Base-by-base conservation (phyloP, 2,797 vertebrate species). In the Intellagama lesueurii region DNA sequence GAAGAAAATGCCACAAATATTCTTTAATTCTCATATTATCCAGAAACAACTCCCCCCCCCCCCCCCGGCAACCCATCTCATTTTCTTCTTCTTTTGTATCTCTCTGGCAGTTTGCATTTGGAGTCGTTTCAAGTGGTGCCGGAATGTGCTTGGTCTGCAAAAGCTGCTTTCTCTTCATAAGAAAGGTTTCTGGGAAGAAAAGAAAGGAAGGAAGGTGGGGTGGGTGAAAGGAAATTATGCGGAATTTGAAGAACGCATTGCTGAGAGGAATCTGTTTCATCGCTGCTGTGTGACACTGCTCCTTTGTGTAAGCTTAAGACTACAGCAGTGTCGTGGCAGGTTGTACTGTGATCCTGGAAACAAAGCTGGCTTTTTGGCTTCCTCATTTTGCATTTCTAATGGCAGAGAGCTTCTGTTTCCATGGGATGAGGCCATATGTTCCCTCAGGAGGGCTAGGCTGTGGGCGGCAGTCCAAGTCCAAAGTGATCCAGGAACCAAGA, bases 1-100 rank as follows among this genome's bases (percentile, higher is more conserved):
- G 56, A 82, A 86, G 26, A 49, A 40, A 78, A 19, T 7, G 68
- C 81, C 73, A 66, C 28, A 66, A 89, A 77, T 90, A 17, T 44
- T 2, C 80, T 95, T 94, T 94, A 95, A 93, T 94, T 93, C 81
- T 88, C 88, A 17, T 26, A 11, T 92, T 92, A 94, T 90, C 26
- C 83, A 94, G 87, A 88, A 14, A 92, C 40, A 40, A 40, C 40
- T 92, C 90, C 35, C 7, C 69, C 26, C 93, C 90, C 35, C 7
- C 69, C 26, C 5, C 7, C 9, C 9, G 81, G 94, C 92, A 92
- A 77, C 24, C 49, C 81, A 85, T 2, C 76, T 72, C 79, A 32
- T 44, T 56, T 56, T 83, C 40, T 11, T 88, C 28, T 83, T 85
- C 92, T 94, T 91, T 49, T 93, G 12, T 82, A 89, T 92, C 44